phyloP scores from a whole-genome alignment of 2,888 invertebrate genomes.

The Hesperia comma region DNA sequence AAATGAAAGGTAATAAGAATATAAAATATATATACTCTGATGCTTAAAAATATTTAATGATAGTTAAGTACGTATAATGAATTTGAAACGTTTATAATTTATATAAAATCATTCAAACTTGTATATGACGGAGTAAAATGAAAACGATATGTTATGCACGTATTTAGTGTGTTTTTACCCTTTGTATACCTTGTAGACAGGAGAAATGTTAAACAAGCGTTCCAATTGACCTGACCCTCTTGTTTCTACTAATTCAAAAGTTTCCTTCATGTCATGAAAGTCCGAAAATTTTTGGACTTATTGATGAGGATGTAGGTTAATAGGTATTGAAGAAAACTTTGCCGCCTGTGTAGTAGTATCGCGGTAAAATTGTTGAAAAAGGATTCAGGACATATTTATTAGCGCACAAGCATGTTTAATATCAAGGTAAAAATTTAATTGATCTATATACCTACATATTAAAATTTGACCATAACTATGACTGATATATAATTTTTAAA shows the following conservation, averaged over 20 bases:
- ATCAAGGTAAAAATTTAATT: neutral
- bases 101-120: no score
- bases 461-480: no score
- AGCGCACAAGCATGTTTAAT: neutral
- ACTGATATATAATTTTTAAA: no score
- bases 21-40: neutral
- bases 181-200: slow-evolving; percentile 3
- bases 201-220: neutral
- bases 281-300: neutral
- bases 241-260: slow-evolving; percentile 5
- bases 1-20: neutral
- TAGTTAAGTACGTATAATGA: no score
- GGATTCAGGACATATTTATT: slow-evolving; percentile 13
- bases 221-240: neutral
- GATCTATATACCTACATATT: no score
- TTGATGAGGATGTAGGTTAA: neutral
- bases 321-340: slow-evolving; percentile 7
- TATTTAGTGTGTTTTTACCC: neutral
- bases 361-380: slow-evolving; percentile 24
- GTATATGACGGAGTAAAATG: no score
- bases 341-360: slow-evolving; percentile 23
- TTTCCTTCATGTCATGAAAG: slow-evolving; percentile 3
- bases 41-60: neutral
- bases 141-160: neutral
- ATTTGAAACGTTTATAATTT: no score